These are phyloP conservation scores for Threskiornis aethiopicus DNA, from an alignment of 2,797 vertebrate species.

Conservation along the genomic window DNA sequence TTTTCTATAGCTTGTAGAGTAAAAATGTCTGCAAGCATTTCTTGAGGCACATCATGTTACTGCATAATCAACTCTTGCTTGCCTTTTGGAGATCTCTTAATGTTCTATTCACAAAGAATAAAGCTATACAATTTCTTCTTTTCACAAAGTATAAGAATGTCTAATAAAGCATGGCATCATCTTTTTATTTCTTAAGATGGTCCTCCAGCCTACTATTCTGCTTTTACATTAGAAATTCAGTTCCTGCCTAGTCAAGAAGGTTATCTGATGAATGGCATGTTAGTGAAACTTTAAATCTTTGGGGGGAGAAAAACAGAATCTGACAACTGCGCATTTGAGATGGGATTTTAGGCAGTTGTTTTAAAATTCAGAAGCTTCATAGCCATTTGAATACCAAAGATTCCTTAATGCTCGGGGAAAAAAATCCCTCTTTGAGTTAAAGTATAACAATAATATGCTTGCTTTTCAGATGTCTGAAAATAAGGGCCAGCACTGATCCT, in stretches of 20 bases:
- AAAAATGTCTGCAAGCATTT: not conserved
- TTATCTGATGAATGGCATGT: not conserved
- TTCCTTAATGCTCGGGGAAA: not conserved
- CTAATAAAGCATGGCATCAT: not conserved
- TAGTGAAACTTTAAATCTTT: not conserved
- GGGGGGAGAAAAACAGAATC: not conserved
- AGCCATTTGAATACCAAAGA: not conserved
- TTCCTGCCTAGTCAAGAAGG: not conserved
- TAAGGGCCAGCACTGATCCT: not conserved
- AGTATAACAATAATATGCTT: not conserved
- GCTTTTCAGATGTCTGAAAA: not conserved
- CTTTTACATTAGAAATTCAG: not conserved
- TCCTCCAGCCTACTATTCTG: not conserved
- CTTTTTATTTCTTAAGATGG: not conserved
- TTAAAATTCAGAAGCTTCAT: not conserved
- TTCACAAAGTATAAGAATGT: not conserved
- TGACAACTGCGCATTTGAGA: not conserved
- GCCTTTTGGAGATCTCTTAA: not conserved
- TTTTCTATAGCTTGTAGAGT: not conserved
- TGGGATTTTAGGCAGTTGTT: not conserved
- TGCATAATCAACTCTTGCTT: not conserved
- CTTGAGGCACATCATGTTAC: not conserved
- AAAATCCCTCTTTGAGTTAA: not conserved
- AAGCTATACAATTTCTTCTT: not conserved
- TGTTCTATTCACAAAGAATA: not conserved